Base-by-base conservation (phyloP, 2,797 vertebrate genomes). In the Presbytis comata region DNA sequence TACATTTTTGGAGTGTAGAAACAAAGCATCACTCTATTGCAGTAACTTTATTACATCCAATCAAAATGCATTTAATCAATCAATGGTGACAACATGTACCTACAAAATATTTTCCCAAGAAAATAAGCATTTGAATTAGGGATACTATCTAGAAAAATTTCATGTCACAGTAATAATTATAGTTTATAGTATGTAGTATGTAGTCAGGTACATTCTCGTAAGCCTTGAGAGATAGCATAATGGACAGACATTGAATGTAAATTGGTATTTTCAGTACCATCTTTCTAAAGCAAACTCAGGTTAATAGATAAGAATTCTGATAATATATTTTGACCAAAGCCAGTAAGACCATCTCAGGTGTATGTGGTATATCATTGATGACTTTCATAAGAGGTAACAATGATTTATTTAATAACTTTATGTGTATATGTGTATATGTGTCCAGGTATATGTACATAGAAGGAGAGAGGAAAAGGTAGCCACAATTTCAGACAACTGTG, bases 51-150 rank as follows among this genome's bases (percentile, higher is more conserved):
- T 46, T 95, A 50, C 2, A 93, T 12, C 1, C 4, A 83, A 41
- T 30, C 24, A 89, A 88, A 93, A 36, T 30, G 0, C 12, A 87
- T 75, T 84, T 80, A 84, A 57, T n/a, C 6, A 6, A 74, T 30
- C 72, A 80, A 93, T 59, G 28, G 5, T 90, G 7, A 75, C 30
- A 93, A 41, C 36, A 93, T 61, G 5, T 1, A 55, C 30, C 3
- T 13, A 93, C n/a, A 81, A 82, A 82, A 81, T 89, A 96, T 64
- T 89, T 90, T 84, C 44, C 33, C 17, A 92, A 78, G 36, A 86
- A 90, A 95, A 78, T 53, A n/a, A 19, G 11, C 44, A 33, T 74
- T 83, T 83, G 5, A 89, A 57, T 87, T 50, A 74, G 30, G 5
- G 74, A 8, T 2, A 92, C 14, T 7, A 30, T 57, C 8, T 93